A percentile compares a stretch with the other conserved stretches of the same genome.
phyloP scores from a whole-genome alignment of 2,888 invertebrate species.

The Drosophila differens region DNA sequence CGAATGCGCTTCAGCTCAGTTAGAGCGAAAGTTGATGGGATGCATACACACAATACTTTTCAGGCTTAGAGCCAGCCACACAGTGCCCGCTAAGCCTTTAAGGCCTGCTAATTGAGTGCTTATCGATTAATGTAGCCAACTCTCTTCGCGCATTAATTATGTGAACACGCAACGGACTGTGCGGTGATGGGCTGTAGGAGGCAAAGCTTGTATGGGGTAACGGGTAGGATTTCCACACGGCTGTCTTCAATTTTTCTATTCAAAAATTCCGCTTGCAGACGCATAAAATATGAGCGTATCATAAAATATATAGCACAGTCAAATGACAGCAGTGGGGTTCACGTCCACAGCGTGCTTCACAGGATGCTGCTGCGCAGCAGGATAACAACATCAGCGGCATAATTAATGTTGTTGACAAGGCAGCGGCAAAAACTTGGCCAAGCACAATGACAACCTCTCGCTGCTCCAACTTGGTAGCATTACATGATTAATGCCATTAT shows the following conservation, averaged over 20 bases:
- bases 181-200: background rate
- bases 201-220: background rate
- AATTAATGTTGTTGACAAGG: constrained; percentile 70
- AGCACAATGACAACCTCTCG: constrained; percentile 16
- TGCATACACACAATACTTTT: constrained; percentile 59
- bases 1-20: background rate
- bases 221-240: constrained; percentile 25
- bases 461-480: constrained; percentile 3
- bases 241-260: constrained; percentile 51
- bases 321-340: too few species aligned
- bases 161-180: constrained; percentile 46
- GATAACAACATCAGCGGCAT: constrained; percentile 36
- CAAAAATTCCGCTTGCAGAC: constrained; percentile 44
- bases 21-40: background rate
- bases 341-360: constrained; percentile 3
- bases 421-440: constrained; percentile 20
- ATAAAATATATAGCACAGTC: constrained; percentile 12
- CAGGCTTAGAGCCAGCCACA: constrained; percentile 11
- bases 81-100: constrained; percentile 66
- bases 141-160: constrained; percentile 54
- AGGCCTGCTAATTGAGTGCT: constrained; percentile 78
- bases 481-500: constrained; percentile 75
- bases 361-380: constrained; percentile 42
- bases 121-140: constrained; percentile 66
- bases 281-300: constrained; percentile 62